These are phyloP conservation scores for Cetonia aurata DNA, from an alignment of 2,888 invertebrate species.

Conservation along the genomic window DNA sequence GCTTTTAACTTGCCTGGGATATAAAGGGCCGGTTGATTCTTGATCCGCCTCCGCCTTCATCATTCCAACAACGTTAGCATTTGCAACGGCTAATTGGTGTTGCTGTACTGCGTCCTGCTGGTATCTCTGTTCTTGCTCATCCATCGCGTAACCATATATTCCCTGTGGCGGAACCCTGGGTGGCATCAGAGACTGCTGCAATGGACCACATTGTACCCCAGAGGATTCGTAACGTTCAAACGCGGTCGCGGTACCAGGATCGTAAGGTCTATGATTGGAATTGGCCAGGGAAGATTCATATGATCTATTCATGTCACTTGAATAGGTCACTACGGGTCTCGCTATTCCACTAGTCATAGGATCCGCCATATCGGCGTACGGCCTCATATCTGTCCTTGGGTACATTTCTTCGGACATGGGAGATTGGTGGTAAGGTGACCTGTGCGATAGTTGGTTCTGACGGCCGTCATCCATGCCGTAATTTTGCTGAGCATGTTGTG, in stretches of 20 bases:
- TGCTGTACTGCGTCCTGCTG: conserved; percentile 70
- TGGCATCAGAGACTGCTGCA: conserved; percentile 67
- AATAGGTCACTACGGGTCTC: conserved; percentile 72
- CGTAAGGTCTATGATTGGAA: conserved; percentile 71
- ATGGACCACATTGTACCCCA: conserved; percentile 62
- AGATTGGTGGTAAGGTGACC: conserved; percentile 74
- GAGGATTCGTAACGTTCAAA: conserved; percentile 76
- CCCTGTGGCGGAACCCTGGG: conserved; percentile 68
- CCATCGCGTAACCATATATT: conserved; percentile 73
- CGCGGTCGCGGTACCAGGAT: conserved; percentile 71
- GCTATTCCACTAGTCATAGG: conserved; percentile 70
- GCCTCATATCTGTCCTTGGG: conserved; percentile 67
- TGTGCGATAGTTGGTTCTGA: conserved; percentile 68
- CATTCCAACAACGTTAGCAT: conserved; percentile 69
- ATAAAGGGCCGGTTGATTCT: conserved; percentile 79
- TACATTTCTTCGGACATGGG: conserved; percentile 71
- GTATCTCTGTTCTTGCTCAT: conserved; percentile 73
- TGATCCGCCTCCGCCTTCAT: conserved; percentile 79
- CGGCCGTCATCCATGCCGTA: conserved; percentile 66
- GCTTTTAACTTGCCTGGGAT: conserved; percentile 72
- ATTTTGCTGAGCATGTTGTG: conserved; percentile 55
- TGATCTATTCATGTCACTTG: conserved; percentile 68
- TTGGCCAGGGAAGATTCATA: conserved; percentile 69
- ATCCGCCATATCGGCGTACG: conserved; percentile 75
- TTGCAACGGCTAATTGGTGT: conserved; percentile 69